A percentile compares a stretch with the other conserved stretches of the same genome.
Conservation (phyloP, 2,888 invertebrate genomes). For the Cremastobaeus sp. region DNA sequence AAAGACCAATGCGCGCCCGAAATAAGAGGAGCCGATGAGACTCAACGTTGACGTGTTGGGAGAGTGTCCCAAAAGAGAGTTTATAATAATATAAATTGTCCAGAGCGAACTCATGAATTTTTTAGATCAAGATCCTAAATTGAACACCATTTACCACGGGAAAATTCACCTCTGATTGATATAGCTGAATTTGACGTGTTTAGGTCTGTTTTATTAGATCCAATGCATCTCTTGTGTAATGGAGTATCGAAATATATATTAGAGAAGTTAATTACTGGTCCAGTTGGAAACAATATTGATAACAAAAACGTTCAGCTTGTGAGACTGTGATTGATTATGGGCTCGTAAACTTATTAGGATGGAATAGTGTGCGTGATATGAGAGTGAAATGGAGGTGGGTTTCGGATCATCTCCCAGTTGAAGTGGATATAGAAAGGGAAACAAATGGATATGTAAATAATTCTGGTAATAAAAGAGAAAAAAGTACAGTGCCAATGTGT, state of each 20-base stretch:
- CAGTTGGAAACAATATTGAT: background rate
- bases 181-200: slow-evolving; percentile 38
- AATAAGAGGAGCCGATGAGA: slow-evolving; percentile 14
- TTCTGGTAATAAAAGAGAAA: no score
- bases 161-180: slow-evolving; percentile 22
- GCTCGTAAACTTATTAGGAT: no score
- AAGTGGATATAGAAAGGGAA: no score
- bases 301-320: slow-evolving; percentile 7
- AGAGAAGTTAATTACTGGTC: slow-evolving; percentile 3
- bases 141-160: slow-evolving; percentile 34
- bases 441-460: no score
- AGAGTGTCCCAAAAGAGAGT: slow-evolving; percentile 29
- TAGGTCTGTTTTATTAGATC: slow-evolving; percentile 26
- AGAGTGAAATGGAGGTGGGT: no score
- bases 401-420: no score
- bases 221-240: slow-evolving; percentile 50
- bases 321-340: background rate
- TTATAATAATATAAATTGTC: slow-evolving; percentile 31
- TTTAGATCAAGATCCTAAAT: slow-evolving; percentile 19
- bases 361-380: no score
- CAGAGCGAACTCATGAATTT: slow-evolving; percentile 20
- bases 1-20: no score
- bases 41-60: slow-evolving; percentile 5
- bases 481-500: no score
- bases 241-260: slow-evolving; percentile 34